Conservation (phyloP, 2,888 invertebrate species). For the Dicranocentrus wangi region DNA sequence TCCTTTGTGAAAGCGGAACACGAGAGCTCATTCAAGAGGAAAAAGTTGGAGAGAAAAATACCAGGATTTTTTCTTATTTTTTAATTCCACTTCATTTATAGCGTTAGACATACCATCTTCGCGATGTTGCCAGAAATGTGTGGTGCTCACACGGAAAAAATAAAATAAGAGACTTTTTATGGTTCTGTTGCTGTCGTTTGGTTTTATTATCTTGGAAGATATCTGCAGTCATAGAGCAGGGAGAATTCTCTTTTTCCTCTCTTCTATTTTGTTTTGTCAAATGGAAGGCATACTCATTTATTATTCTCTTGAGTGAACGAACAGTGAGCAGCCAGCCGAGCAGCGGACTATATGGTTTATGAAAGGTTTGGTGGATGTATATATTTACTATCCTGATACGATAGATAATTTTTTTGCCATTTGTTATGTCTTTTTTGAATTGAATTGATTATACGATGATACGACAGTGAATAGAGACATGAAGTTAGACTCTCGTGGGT, state of each 20-base stretch:
- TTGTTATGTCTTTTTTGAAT: neutral
- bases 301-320: slow-evolving; percentile 43
- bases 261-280: slow-evolving; percentile 43
- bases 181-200: slow-evolving; percentile 59
- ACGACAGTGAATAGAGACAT: no score
- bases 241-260: slow-evolving; percentile 10
- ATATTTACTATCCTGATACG: neutral
- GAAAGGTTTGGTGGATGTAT: neutral
- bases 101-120: slow-evolving; percentile 24
- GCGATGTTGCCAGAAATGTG: neutral
- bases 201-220: slow-evolving; percentile 59
- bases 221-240: slow-evolving; percentile 17
- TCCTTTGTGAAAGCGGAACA: slow-evolving; percentile 24
- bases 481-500: no score
- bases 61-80: slow-evolving; percentile 63
- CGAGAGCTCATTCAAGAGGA: slow-evolving; percentile 66
- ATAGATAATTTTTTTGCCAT: slow-evolving; percentile 6
- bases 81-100: slow-evolving; percentile 61
- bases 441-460: neutral
- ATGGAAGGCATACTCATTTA: slow-evolving; percentile 48
- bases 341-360: neutral
- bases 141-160: slow-evolving; percentile 24
- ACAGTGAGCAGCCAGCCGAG: neutral
- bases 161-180: slow-evolving; percentile 63
- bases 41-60: no score